Evolutionary conservation across 2,888 invertebrate species (phyloP).

Genomic region (Drosophila merina): DNA sequence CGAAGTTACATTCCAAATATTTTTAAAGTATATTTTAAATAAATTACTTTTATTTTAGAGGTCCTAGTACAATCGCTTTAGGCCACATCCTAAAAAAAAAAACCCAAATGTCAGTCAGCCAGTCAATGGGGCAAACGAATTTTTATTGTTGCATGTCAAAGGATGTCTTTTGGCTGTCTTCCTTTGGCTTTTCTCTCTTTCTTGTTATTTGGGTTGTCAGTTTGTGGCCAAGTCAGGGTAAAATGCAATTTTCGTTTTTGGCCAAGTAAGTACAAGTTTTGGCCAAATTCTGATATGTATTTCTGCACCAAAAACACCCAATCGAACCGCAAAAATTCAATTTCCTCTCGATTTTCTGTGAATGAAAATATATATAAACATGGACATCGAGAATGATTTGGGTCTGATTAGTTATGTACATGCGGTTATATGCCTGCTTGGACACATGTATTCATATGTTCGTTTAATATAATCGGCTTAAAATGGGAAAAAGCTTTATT

Average conservation of each 20-base stretch:
- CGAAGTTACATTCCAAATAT: no score
- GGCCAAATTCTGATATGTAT: conserved; percentile 29
- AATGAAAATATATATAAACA: conserved; percentile 14
- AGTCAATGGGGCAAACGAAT: conserved; percentile 53
- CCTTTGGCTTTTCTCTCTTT: conserved; percentile 1
- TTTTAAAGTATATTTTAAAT: no score
- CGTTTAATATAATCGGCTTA: conserved; percentile 24
- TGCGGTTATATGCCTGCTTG: conserved; percentile 6
- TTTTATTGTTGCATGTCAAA: conserved; percentile 57
- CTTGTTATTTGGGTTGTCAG: conserved; percentile 42
- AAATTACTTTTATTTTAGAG: not conserved
- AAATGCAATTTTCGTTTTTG: conserved; percentile 49
- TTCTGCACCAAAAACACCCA: conserved; percentile 17
- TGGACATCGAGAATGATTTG: conserved; percentile 27
- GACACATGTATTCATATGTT: conserved; percentile 15
- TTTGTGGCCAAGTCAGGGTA: conserved; percentile 42
- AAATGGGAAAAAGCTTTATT: not conserved
- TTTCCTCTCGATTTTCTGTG: conserved; percentile 26
- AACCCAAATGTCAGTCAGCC: conserved; percentile 48
- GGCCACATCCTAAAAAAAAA: conserved; percentile 24
- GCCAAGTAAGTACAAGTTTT: conserved; percentile 30
- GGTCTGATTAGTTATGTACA: conserved; percentile 36
- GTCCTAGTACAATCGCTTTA: not conserved
- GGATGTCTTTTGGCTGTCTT: conserved; percentile 37
- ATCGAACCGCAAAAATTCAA: conserved; percentile 43